A percentile compares a stretch with the other conserved stretches of the same genome.
phyloP scores from a whole-genome alignment of 2,797 vertebrate genomes.

The Hydrocynus forskahlii region DNA sequence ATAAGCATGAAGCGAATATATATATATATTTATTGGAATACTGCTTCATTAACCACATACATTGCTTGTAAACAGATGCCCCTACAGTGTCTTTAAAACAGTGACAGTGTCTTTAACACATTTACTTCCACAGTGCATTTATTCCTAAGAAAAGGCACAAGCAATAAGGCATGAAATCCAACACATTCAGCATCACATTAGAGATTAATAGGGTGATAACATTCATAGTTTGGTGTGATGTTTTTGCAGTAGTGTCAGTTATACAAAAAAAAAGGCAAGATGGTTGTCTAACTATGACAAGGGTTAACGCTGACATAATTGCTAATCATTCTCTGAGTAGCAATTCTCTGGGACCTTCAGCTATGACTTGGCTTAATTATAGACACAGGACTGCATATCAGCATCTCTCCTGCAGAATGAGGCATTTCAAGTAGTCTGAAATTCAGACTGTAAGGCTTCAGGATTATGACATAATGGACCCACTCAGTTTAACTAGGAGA shows the following conservation, averaged over 20 bases:
- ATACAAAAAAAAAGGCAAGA: slow-evolving; percentile 21
- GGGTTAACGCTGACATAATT: slow-evolving; percentile 14
- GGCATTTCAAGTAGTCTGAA: slow-evolving; percentile 37
- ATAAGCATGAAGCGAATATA: too few species aligned
- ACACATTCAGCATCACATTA: slow-evolving; percentile 37
- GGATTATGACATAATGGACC: slow-evolving; percentile 16
- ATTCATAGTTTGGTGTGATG: slow-evolving; percentile 18
- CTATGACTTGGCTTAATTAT: not conserved
- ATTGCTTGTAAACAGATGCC: slow-evolving; percentile 46
- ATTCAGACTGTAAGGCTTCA: slow-evolving; percentile 1
- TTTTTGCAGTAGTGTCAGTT: slow-evolving; percentile 20
- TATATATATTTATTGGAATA: slow-evolving; percentile 43
- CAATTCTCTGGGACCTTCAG: not conserved
- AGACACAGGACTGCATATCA: slow-evolving; percentile 11
- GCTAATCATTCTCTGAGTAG: slow-evolving; percentile 2
- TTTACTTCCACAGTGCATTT: slow-evolving; percentile 18
- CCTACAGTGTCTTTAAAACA: slow-evolving; percentile 41
- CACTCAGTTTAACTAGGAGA: slow-evolving; percentile 3
- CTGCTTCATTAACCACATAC: slow-evolving; percentile 40
- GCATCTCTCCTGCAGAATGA: slow-evolving; percentile 8
- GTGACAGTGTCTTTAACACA: slow-evolving; percentile 17
- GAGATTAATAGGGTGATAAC: slow-evolving; percentile 4
- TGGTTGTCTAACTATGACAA: slow-evolving; percentile 35
- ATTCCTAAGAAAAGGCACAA: slow-evolving; percentile 43
- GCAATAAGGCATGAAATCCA: slow-evolving; percentile 39